Percentiles rank a stretch among this genome's conserved stretches.
phyloP scores from a whole-genome alignment of 2,888 invertebrate species.

The Beris chalybata region DNA sequence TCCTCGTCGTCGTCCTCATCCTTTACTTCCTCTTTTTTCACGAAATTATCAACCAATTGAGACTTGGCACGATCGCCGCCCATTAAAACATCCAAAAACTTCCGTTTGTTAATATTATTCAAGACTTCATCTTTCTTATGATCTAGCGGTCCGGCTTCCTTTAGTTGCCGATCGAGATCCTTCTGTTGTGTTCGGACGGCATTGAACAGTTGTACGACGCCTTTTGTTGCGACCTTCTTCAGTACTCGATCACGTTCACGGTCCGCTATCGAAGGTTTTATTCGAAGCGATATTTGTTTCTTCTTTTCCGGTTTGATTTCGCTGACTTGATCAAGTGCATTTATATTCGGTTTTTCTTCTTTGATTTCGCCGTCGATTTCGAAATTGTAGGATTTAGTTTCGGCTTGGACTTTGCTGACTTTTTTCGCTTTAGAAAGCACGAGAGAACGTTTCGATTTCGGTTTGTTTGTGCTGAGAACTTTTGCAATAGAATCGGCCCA shows the following conservation, averaged over 20 bases:
- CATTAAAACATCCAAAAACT: conserved; percentile 79
- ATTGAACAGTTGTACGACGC: conserved; percentile 91
- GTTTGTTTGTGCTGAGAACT: conserved; percentile 73
- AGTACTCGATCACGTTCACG: conserved; percentile 76
- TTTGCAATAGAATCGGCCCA: conserved; percentile 85
- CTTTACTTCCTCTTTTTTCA: conserved; percentile 59
- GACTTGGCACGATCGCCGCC: conserved; percentile 64
- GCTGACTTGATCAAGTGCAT: conserved; percentile 43
- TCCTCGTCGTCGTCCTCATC: conserved; percentile 52
- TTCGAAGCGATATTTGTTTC: conserved; percentile 62
- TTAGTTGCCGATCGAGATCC: conserved; percentile 69
- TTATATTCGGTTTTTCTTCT: conserved; percentile 54
- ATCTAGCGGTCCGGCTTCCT: conserved; percentile 73
- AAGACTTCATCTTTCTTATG: conserved; percentile 75
- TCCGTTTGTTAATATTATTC: conserved; percentile 70
- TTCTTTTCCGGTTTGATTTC: conserved; percentile 58
- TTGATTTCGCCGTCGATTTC: conserved; percentile 68
- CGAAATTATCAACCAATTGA: conserved; percentile 55
- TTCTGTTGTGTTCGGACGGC: conserved; percentile 85
- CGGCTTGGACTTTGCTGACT: conserved; percentile 59
- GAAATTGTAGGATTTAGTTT: conserved; percentile 61
- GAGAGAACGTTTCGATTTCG: conserved; percentile 72
- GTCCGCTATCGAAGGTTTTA: conserved; percentile 76
- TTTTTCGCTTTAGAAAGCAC: conserved; percentile 82
- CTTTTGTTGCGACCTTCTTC: conserved; percentile 85